Base-by-base conservation (phyloP, 1,140 invertebrate species). In the Lordiphosa collinella region DNA sequence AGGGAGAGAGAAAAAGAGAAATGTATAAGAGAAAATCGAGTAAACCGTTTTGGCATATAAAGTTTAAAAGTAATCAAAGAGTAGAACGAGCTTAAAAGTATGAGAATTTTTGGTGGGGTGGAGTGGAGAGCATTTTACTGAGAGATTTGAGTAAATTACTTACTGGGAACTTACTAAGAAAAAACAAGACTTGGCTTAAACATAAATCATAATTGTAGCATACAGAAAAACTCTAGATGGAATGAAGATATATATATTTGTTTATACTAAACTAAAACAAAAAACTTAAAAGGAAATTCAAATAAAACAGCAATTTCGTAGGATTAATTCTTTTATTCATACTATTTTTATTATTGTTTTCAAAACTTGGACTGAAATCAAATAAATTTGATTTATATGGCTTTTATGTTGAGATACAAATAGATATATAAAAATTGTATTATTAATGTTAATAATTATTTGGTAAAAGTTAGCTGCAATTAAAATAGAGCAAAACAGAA, bases 291-390 rank as follows among this genome's bases (percentile, higher is more conserved):
- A 38, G 48, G 59, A 56, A 59, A 4, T 18, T 18, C 3, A 18
- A 55, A 14, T 51, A 47, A 43, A 69, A 65, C 43, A 29, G 48
- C 40, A 64, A 62, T 44, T 51, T 66, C 25, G 56, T n/a, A n/a
- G n/a, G n/a, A n/a, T n/a, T n/a, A 75, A 82, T 79, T 66, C 57
- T 60, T 49, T 34, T 50, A 32, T 58, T 36, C 52, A 60, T 54
- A 57, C 44, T 61, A 68, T 54, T 35, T 60, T 48, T 61, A 68
- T 54, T 35, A 53, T 53, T 43, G 41, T 25, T 25, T 49, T 56
- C 52, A 55, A 73, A 84, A 84, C 78, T 82, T 82, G 78, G 78
- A 78, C 78, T 82, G 78, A 84, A 84, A 84, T 84, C 78, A 84
- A 84, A 84, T 84, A 78, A 78, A 84, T 82, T 78, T 76, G 40